Percentiles rank a stretch among this genome's conserved stretches.
Evolutionary conservation across 2,797 vertebrate species (phyloP).

Genomic region (Mus caroli): DNA sequence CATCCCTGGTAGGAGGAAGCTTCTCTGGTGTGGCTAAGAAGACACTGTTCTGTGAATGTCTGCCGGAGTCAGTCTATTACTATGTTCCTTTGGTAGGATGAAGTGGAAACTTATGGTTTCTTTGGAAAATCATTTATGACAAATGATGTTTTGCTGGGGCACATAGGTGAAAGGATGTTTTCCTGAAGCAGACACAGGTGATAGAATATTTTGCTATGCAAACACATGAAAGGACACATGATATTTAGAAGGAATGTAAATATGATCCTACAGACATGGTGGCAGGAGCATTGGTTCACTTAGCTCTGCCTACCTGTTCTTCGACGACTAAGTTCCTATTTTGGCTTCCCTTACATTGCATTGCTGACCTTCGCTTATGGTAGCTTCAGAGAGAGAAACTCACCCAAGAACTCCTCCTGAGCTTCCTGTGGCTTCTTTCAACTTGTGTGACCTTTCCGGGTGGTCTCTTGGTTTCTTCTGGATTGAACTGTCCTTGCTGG

Average conservation of each 20-base stretch:
- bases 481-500: not conserved
- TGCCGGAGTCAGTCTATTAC: not conserved
- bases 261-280: not conserved
- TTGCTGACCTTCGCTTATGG: not conserved
- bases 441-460: not conserved
- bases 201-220: not conserved
- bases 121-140: not conserved
- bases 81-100: not conserved
- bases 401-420: not conserved
- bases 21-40: not conserved
- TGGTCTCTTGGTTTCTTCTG: too few relatives aligned
- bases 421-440: not conserved
- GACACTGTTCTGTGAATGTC: not conserved
- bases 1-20: not conserved
- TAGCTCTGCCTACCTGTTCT: not conserved
- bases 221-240: not conserved
- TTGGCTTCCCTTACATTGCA: not conserved
- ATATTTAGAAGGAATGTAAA: not conserved
- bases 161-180: not conserved
- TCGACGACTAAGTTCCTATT: not conserved
- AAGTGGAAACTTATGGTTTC: not conserved
- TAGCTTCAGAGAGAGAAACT: not conserved
- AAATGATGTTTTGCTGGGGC: not conserved
- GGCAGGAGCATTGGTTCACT: not conserved
- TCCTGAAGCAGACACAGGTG: not conserved